phyloP scores from a whole-genome alignment of 1,140 invertebrate species.

The Nasonia longicornis region DNA sequence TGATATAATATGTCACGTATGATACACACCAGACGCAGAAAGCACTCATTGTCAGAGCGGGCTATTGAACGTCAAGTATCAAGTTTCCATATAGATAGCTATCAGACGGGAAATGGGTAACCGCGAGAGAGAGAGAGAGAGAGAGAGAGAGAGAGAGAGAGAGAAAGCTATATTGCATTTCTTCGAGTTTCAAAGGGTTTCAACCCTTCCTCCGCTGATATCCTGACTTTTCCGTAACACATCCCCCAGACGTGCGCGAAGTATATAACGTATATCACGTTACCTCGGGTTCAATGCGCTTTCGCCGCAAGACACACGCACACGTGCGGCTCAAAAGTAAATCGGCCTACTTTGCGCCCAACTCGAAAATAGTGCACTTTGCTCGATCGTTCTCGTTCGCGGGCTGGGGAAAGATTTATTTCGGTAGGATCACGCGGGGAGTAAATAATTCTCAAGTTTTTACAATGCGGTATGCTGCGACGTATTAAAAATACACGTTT shows the following conservation, averaged over 20 bases:
- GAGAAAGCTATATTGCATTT: background rate
- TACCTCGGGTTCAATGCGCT: background rate
- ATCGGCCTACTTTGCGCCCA: background rate
- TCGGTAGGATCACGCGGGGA: too few species aligned
- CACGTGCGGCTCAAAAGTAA: background rate
- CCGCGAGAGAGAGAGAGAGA: background rate
- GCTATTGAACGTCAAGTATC: conserved; percentile 25
- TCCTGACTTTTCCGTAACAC: background rate
- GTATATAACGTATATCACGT: background rate
- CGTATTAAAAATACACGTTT: too few species aligned
- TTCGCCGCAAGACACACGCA: background rate
- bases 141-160: too few species aligned
- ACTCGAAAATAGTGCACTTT: background rate
- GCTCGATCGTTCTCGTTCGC: background rate
- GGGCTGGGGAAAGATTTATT: background rate
- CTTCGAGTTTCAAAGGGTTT: conserved; percentile 5
- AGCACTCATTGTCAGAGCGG: background rate
- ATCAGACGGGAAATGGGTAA: conserved; percentile 29
- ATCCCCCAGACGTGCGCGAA: background rate
- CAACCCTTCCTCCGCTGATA: background rate
- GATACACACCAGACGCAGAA: background rate
- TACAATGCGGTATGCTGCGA: too few species aligned
- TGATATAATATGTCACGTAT: background rate
- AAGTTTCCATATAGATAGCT: conserved; percentile 25
- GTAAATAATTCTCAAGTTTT: too few species aligned